Conservation (phyloP, 2,113 vertebrate species). For the Crotalus helleri region DNA sequence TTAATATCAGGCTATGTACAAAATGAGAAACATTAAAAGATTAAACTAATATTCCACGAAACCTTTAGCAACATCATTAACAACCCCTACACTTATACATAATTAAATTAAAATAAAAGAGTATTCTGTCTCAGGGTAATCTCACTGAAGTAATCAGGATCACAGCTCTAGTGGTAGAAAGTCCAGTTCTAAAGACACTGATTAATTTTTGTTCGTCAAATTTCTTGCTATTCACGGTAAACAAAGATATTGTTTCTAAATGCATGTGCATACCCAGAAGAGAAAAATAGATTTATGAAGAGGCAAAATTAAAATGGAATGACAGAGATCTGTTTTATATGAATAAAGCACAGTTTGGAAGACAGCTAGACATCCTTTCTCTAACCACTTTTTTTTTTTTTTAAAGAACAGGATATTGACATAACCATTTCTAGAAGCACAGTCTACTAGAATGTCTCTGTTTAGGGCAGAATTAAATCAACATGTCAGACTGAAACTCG, state of each 20-base stretch:
- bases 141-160: background rate
- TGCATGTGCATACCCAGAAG: background rate
- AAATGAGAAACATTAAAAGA: background rate
- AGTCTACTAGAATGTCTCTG: slow-evolving; percentile 41
- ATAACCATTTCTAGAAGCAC: slow-evolving; percentile 49
- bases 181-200: background rate
- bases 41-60: background rate
- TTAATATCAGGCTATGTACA: background rate
- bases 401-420: slow-evolving; percentile 32
- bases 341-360: background rate
- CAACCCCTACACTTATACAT: background rate
- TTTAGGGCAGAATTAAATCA: slow-evolving; percentile 3
- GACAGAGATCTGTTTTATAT: background rate
- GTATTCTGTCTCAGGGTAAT: background rate
- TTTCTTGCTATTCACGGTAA: slow-evolving; percentile 60
- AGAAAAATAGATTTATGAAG: background rate
- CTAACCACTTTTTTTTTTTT: background rate
- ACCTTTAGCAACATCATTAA: background rate
- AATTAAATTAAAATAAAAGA: background rate
- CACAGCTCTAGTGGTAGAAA: background rate
- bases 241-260: background rate
- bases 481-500: background rate
- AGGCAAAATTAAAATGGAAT: background rate
- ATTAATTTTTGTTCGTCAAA: slow-evolving; percentile 18
- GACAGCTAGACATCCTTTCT: background rate